Evolutionary conservation across 2,113 vertebrate genomes (phyloP).

Genomic region (Lontra canadensis): DNA sequence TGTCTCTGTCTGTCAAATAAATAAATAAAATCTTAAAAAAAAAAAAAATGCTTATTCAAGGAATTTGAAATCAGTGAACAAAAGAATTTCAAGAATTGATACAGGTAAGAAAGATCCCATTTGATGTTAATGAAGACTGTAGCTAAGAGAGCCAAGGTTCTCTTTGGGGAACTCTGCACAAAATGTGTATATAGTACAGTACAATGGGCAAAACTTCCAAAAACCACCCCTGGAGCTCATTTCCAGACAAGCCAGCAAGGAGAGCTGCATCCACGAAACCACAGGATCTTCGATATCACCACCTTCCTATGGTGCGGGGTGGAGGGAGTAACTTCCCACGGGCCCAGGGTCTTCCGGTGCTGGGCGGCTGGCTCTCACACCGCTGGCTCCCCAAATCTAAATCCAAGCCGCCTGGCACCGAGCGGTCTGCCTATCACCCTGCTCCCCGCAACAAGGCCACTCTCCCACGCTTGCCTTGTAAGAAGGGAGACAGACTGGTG

Average conservation of each 20-base stretch:
- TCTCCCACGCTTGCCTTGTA: background rate
- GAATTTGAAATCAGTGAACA: slow-evolving; percentile 18
- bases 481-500: background rate
- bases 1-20: too few relatives aligned
- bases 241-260: background rate
- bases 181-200: rapidly evolving
- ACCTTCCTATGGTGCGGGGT: background rate
- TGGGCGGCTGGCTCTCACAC: background rate
- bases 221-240: background rate
- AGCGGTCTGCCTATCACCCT: background rate
- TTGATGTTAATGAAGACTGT: background rate
- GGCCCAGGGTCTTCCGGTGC: background rate
- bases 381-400: background rate
- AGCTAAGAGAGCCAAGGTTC: background rate
- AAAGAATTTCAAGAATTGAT: slow-evolving; percentile 5
- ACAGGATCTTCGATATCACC: rapidly evolving
- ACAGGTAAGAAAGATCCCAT: background rate
- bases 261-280: background rate
- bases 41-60: background rate
- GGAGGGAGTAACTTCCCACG: background rate
- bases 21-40: too few relatives aligned
- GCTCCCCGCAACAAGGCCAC: background rate
- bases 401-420: background rate
- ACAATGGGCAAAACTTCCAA: background rate
- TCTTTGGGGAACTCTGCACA: background rate